Conservation (phyloP, 2,797 vertebrate species). For the Australoheros facetus region DNA sequence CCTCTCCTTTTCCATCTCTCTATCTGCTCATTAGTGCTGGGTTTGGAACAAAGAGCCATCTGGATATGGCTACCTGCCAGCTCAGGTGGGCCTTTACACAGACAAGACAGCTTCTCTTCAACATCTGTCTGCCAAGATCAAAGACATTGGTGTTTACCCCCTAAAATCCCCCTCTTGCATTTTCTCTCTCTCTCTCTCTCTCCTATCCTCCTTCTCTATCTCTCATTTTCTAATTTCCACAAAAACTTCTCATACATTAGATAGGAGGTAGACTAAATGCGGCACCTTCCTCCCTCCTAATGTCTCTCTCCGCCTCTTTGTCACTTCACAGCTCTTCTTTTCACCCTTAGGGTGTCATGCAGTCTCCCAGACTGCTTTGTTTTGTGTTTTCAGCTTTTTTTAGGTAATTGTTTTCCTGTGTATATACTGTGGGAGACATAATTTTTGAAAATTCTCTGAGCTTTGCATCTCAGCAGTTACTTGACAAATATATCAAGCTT, state of each 20-base stretch:
- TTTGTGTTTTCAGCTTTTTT: slow-evolving; percentile 49
- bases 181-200: slow-evolving; percentile 1
- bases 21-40: slow-evolving; percentile 86
- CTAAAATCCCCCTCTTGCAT: slow-evolving; percentile 43
- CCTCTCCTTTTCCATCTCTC: slow-evolving; percentile 73
- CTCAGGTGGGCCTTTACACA: slow-evolving; percentile 84
- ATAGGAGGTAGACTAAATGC: slow-evolving; percentile 48
- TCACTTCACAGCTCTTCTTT: slow-evolving; percentile 58
- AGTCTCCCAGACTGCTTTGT: slow-evolving; percentile 56
- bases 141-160: slow-evolving; percentile 73
- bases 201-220: slow-evolving; percentile 11
- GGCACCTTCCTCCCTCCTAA: slow-evolving; percentile 49
- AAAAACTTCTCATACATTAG: slow-evolving; percentile 55
- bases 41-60: slow-evolving; percentile 82
- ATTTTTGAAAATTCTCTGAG: slow-evolving; percentile 19
- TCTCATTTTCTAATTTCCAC: slow-evolving; percentile 23
- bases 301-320: slow-evolving; percentile 70
- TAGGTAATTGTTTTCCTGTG: slow-evolving; percentile 60
- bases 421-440: slow-evolving; percentile 52
- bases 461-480: slow-evolving; percentile 38
- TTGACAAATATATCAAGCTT: slow-evolving; percentile 37
- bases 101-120: slow-evolving; percentile 67
- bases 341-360: slow-evolving; percentile 47
- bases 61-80: slow-evolving; percentile 76
- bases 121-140: slow-evolving; percentile 77